phyloP scores from a whole-genome alignment of 2,888 invertebrate species.

The Hyalella azteca region DNA sequence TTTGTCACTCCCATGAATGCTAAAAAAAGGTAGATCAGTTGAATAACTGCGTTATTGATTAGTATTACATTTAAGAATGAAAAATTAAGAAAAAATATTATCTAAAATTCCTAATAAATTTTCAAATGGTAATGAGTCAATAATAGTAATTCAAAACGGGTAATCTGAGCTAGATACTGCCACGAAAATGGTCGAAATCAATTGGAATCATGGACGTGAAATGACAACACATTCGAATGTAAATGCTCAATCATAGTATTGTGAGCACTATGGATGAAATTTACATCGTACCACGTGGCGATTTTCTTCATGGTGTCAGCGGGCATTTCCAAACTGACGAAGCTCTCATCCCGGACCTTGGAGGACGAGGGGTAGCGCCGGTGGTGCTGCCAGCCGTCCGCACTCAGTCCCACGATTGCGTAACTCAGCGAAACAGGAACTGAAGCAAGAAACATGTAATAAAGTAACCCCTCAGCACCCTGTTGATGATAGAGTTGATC shows the following conservation, averaged over 20 bases:
- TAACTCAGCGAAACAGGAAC: slow-evolving; percentile 10
- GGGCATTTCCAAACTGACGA: background rate
- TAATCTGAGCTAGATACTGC: background rate
- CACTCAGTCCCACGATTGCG: background rate
- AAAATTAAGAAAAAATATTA: no score
- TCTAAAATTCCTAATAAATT: no score
- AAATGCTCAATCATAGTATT: no score
- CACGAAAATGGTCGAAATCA: background rate
- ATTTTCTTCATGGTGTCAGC: background rate
- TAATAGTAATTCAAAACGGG: background rate
- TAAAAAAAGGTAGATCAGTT: no score
- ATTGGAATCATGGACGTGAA: background rate
- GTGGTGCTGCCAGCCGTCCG: slow-evolving; percentile 29
- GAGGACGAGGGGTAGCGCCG: background rate
- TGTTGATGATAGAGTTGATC: no score
- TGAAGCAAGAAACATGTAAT: background rate
- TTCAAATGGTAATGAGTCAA: background rate
- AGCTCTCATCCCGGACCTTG: background rate
- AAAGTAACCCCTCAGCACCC: no score
- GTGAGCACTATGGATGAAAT: no score
- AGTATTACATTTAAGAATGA: no score
- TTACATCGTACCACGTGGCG: background rate
- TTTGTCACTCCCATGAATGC: no score
- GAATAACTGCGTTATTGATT: no score
- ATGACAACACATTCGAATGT: no score